These are phyloP conservation scores for Sebastes miniatus DNA, from an alignment of 2,797 vertebrate species.

Conservation along the genomic window DNA sequence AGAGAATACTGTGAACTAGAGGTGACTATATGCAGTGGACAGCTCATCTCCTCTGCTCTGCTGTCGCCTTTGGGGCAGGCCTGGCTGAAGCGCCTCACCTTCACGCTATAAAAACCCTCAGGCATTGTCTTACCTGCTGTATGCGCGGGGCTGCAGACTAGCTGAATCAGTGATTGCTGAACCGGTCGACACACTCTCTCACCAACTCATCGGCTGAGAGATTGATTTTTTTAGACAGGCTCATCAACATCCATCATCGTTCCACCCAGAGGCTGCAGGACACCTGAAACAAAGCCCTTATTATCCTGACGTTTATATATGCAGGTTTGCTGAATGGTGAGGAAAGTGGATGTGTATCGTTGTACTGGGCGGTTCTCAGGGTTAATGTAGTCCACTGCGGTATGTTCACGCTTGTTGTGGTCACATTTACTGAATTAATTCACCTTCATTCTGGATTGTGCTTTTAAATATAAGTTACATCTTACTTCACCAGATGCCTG, in stretches of 20 bases:
- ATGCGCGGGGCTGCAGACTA: conserved; percentile 11
- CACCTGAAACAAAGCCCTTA: not conserved
- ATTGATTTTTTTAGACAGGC: conserved; percentile 21
- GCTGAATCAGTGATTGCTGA: conserved; percentile 45
- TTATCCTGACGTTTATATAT: not conserved
- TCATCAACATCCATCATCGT: conserved; percentile 36
- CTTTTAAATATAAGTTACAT: not conserved
- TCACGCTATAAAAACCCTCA: conserved; percentile 43
- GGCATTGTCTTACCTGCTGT: conserved; percentile 63
- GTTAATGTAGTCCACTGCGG: not conserved
- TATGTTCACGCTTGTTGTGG: not conserved
- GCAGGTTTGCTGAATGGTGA: not conserved
- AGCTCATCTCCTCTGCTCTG: not conserved
- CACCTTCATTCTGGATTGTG: not conserved
- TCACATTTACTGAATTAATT: not conserved
- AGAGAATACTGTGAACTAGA: not conserved
- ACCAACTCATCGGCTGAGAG: not conserved
- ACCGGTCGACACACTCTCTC: not conserved
- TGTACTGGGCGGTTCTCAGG: not conserved
- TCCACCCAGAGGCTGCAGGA: conserved; percentile 1
- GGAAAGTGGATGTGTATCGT: not conserved
- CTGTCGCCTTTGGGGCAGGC: conserved; percentile 7
- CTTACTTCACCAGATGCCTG: not conserved
- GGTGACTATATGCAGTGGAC: not conserved
- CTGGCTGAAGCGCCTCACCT: conserved; percentile 51